These are phyloP conservation scores for Grapholita molesta DNA, from an alignment of 1,140 invertebrate species.

Conservation along the genomic window DNA sequence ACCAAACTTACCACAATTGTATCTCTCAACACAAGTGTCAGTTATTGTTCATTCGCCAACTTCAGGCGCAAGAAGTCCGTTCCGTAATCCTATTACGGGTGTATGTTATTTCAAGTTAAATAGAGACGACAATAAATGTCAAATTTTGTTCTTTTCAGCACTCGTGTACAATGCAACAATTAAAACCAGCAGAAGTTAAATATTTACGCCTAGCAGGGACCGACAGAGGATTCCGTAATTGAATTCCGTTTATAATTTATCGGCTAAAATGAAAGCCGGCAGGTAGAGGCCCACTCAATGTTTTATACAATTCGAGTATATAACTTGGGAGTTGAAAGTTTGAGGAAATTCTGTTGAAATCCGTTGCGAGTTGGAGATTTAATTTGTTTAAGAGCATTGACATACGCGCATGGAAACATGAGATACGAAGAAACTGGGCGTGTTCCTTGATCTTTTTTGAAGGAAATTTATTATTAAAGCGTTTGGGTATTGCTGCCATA, in stretches of 20 bases:
- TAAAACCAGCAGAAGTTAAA: conserved; percentile 4
- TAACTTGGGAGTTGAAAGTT: background rate
- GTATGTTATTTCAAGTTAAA: background rate
- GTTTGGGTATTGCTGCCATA: no score
- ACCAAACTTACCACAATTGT: background rate
- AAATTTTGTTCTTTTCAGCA: background rate
- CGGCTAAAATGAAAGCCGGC: background rate
- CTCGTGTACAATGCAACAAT: background rate
- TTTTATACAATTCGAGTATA: conserved; percentile 3
- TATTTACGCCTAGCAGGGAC: background rate
- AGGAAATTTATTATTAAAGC: no score
- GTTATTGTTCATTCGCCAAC: background rate
- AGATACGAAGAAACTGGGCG: background rate
- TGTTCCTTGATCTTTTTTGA: no score
- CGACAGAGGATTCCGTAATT: background rate
- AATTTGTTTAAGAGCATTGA: conserved; percentile 7
- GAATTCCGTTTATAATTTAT: conserved; percentile 5
- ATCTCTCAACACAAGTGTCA: background rate
- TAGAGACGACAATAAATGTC: background rate
- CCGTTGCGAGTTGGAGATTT: background rate
- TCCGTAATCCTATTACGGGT: background rate
- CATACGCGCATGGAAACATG: background rate
- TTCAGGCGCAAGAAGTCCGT: background rate
- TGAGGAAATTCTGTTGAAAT: background rate
- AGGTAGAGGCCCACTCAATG: background rate